These are phyloP conservation scores for Carcina quercana DNA, from an alignment of 2,888 invertebrate genomes.

Conservation along the genomic window DNA sequence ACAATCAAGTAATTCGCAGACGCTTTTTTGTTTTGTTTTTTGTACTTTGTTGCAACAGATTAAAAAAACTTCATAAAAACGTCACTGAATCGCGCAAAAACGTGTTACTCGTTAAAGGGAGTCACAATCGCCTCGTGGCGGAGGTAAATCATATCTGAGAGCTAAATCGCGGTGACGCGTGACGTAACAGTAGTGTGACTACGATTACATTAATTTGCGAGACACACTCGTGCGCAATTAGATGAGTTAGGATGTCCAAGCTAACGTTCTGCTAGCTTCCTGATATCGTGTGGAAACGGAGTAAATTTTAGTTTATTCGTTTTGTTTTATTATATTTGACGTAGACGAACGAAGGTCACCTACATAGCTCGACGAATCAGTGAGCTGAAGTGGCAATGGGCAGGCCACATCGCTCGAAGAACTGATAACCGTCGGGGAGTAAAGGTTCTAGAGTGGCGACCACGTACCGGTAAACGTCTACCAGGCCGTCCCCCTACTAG, in stretches of 20 bases:
- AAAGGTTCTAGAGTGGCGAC: too few relatives aligned
- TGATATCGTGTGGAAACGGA: not conserved
- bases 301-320: not conserved
- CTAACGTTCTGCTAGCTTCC: constrained; percentile 1
- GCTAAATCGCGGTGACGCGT: constrained; percentile 18
- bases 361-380: too few relatives aligned
- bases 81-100: not conserved
- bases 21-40: too few relatives aligned
- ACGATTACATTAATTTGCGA: constrained; percentile 22
- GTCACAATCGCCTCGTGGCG: constrained; percentile 6
- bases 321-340: not conserved
- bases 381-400: too few relatives aligned
- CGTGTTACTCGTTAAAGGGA: not conserved
- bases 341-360: too few relatives aligned
- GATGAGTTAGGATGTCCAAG: constrained; percentile 3
- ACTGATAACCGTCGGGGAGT: too few relatives aligned
- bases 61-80: constrained; percentile 6
- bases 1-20: too few relatives aligned
- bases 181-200: constrained; percentile 42
- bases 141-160: constrained; percentile 26
- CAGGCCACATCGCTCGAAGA: too few relatives aligned
- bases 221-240: constrained; percentile 20
- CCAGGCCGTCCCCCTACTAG: too few relatives aligned
- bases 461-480: too few relatives aligned
- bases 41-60: too few relatives aligned